Evolutionary conservation across 2,888 invertebrate genomes (phyloP).

Genomic region (Alitta virens): DNA sequence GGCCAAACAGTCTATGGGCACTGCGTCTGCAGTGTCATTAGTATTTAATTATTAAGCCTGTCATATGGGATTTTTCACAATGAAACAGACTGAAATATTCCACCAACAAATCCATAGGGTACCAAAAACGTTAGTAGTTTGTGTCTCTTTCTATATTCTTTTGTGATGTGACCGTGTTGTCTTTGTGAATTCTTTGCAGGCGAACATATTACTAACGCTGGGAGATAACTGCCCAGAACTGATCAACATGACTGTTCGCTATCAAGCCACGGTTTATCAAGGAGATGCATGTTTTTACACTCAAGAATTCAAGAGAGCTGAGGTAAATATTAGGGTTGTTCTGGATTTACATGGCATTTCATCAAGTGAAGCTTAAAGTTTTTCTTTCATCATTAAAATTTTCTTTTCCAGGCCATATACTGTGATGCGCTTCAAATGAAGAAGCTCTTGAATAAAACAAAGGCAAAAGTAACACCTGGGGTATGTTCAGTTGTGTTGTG

Average conservation of each 20-base stretch:
- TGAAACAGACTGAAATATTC: too few species aligned
- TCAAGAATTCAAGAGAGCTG: constrained; percentile 69
- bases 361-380: too few species aligned
- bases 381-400: not conserved
- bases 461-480: constrained; percentile 32
- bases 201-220: constrained; percentile 66
- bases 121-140: too few species aligned
- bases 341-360: too few species aligned
- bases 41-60: too few species aligned
- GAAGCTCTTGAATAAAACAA: constrained; percentile 62
- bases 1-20: too few species aligned
- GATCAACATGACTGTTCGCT: constrained; percentile 65
- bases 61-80: too few species aligned
- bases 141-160: too few species aligned
- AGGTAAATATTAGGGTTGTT: constrained; percentile 53
- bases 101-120: too few species aligned
- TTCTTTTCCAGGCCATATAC: constrained; percentile 59
- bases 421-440: constrained; percentile 67
- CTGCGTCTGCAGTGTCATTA: too few species aligned
- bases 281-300: constrained; percentile 70
- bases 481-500: too few species aligned
- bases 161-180: too few species aligned
- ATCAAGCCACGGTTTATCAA: constrained; percentile 69
- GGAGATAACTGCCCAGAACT: constrained; percentile 68
- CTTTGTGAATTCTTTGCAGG: constrained; percentile 58